phyloP scores from a whole-genome alignment of 2,888 invertebrate species.

The Cordilura impudica region DNA sequence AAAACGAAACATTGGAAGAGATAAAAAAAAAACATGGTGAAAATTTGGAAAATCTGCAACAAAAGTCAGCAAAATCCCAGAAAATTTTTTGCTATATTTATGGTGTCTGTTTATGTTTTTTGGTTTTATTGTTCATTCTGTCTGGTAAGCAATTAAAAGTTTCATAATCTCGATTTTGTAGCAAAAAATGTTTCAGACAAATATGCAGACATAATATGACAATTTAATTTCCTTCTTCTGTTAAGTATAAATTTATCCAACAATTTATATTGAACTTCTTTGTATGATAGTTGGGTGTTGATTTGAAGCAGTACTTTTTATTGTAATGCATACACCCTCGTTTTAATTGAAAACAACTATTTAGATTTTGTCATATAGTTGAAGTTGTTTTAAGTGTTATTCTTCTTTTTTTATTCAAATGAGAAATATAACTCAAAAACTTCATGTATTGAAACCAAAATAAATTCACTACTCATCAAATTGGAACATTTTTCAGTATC shows the following conservation, averaged over 20 bases:
- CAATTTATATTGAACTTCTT: background rate
- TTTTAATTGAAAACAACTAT: too few species aligned
- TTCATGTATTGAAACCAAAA: too few species aligned
- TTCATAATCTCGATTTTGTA: conserved; percentile 20
- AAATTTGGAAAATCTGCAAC: conserved; percentile 1
- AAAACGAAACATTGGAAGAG: too few species aligned
- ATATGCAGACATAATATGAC: conserved; percentile 10
- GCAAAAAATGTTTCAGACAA: conserved; percentile 3
- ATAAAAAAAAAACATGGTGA: background rate
- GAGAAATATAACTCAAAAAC: too few species aligned
- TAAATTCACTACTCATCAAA: too few species aligned
- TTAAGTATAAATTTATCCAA: background rate
- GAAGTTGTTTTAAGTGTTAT: too few species aligned
- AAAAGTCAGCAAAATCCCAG: conserved; percentile 23
- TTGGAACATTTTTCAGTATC: too few species aligned
- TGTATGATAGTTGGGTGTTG: too few species aligned
- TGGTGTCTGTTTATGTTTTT: background rate
- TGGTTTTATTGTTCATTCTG: background rate
- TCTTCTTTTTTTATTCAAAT: too few species aligned
- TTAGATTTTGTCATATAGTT: too few species aligned
- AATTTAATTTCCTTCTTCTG: conserved; percentile 40
- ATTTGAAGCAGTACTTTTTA: background rate
- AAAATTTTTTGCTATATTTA: conserved; percentile 23
- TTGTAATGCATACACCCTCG: too few species aligned
- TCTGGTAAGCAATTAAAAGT: conserved; percentile 49